Percentiles rank a stretch among this genome's conserved stretches.
These are phyloP conservation scores for Ylistrum balloti DNA, from an alignment of 1,140 invertebrate genomes.

Conservation along the genomic window DNA sequence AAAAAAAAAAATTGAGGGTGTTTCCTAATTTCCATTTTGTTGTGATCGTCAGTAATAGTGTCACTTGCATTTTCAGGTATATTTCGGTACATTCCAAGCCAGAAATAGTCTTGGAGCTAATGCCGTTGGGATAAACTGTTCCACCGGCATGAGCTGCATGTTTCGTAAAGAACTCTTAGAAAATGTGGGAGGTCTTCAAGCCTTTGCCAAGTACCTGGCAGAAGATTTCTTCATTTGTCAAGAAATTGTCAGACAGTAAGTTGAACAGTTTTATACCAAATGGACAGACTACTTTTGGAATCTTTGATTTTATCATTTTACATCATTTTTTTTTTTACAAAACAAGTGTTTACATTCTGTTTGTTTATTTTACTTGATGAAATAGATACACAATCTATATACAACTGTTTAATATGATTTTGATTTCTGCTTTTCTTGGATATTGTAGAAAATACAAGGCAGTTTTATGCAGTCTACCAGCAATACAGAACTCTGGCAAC, in stretches of 20 bases:
- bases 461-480: conserved; percentile 90
- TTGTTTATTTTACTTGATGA: no score
- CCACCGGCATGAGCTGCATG: conserved; percentile 99
- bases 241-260: conserved; percentile 89
- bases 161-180: conserved; percentile 95
- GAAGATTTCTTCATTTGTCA: conserved; percentile 99
- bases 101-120: conserved; percentile 97
- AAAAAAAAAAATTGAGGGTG: not conserved
- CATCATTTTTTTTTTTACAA: no score
- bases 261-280: conserved; percentile 42
- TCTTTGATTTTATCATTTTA: no score
- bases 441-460: conserved; percentile 82
- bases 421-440: conserved; percentile 41
- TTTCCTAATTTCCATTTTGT: not conserved
- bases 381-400: not conserved
- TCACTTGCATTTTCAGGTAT: conserved; percentile 87
- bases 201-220: conserved; percentile 97
- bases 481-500: conserved; percentile 95
- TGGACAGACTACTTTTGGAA: no score
- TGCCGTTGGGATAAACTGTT: conserved; percentile 96
- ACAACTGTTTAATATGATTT: not conserved
- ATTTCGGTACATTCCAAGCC: conserved; percentile 98
- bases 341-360: no score
- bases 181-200: conserved; percentile 94
- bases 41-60: not conserved